Evolutionary conservation across 2,797 vertebrate genomes (phyloP).

Genomic region (Benthosema pterotum): DNA sequence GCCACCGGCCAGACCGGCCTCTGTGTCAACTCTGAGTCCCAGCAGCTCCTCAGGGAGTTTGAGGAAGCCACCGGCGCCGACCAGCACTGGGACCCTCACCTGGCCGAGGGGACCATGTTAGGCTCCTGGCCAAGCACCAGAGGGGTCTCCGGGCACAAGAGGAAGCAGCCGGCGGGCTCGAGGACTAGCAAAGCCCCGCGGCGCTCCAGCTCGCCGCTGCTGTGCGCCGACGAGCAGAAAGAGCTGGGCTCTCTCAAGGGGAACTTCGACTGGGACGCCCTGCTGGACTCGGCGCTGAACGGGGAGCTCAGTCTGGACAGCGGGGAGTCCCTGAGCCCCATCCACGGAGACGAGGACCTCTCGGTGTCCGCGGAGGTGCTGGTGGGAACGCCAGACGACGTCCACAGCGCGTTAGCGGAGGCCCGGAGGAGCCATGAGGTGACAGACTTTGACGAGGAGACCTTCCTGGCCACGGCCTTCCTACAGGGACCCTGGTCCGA

Average conservation of each 20-base stretch:
- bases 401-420: constrained; percentile 69
- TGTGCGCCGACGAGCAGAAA: constrained; percentile 84
- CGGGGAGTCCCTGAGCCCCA: constrained; percentile 80
- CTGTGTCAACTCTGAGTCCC: constrained; percentile 77
- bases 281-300: constrained; percentile 85
- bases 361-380: constrained; percentile 62
- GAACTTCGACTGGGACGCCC: constrained; percentile 94
- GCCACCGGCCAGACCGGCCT: constrained; percentile 41
- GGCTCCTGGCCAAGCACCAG: constrained; percentile 71
- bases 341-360: constrained; percentile 79
- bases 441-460: constrained; percentile 87
- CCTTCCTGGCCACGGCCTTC: constrained; percentile 90
- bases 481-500: constrained; percentile 91
- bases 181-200: constrained; percentile 73
- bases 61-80: constrained; percentile 82
- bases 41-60: constrained; percentile 87
- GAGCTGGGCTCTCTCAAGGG: constrained; percentile 91
- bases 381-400: constrained; percentile 34
- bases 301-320: constrained; percentile 87
- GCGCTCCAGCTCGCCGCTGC: constrained; percentile 82
- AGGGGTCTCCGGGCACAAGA: constrained; percentile 75
- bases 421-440: constrained; percentile 67
- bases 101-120: constrained; percentile 72
- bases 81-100: constrained; percentile 76
- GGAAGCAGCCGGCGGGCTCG: constrained; percentile 78